Percentiles rank a stretch among this genome's conserved stretches.
Evolutionary conservation across 92 coral and sea anemone species (phyloP).

Genomic region (Metridium senile): DNA sequence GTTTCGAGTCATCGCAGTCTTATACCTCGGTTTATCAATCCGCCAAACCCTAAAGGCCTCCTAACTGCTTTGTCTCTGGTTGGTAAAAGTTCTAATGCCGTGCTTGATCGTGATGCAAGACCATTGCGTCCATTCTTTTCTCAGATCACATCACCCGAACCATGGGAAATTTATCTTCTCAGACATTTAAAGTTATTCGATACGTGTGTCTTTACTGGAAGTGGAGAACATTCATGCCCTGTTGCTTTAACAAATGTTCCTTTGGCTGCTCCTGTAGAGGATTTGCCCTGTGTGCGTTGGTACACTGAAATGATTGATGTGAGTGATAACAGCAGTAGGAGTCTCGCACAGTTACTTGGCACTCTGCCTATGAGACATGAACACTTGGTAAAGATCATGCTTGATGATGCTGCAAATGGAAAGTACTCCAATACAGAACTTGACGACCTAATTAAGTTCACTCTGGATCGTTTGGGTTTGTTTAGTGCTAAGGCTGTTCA

Average conservation of each 20-base stretch:
- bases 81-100: neutral
- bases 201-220: too few relatives aligned
- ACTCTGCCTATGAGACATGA: neutral
- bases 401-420: constrained; percentile 26
- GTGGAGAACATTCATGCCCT: constrained; percentile 12
- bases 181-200: constrained; percentile 55
- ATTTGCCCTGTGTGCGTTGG: constrained; percentile 39
- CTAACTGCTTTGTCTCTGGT: constrained; percentile 22
- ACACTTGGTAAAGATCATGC: constrained; percentile 9
- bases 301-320: constrained; percentile 34
- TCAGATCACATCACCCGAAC: neutral
- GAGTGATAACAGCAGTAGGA: constrained; percentile 32
- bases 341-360: constrained; percentile 35
- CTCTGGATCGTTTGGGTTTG: constrained; percentile 34
- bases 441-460: constrained; percentile 50
- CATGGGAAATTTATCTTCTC: constrained; percentile 24
- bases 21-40: constrained; percentile 43
- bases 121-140: constrained; percentile 53
- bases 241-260: constrained; percentile 31
- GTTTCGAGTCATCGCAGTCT: constrained; percentile 22
- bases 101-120: neutral
- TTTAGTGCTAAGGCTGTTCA: neutral
- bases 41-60: constrained; percentile 57
- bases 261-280: constrained; percentile 32
- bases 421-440: constrained; percentile 47